Conservation (phyloP, 2,797 vertebrate genomes). For the Toxotes lorentzi region DNA sequence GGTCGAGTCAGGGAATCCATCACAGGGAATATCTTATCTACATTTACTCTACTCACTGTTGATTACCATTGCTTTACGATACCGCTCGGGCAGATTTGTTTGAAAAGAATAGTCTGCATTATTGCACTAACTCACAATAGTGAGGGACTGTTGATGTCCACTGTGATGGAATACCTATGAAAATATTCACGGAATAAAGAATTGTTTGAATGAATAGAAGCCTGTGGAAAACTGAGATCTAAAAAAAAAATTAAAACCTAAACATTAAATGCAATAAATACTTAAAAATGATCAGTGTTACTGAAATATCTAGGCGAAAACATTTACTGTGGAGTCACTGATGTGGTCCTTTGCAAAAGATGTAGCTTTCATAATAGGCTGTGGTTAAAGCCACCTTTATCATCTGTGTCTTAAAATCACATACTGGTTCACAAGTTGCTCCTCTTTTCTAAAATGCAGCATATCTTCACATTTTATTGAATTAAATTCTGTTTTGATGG, state of each 20-base stretch:
- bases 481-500: not conserved
- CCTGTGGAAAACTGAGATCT: not conserved
- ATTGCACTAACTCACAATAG: not conserved
- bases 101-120: not conserved
- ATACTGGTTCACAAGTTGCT: not conserved
- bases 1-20: not conserved
- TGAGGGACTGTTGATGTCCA: not conserved
- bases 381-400: not conserved
- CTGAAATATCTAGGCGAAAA: not conserved
- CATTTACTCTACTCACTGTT: not conserved
- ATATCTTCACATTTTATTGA: conserved; percentile 1
- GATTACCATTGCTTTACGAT: not conserved
- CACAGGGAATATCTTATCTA: not conserved
- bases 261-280: not conserved
- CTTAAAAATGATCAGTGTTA: not conserved
- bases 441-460: not conserved
- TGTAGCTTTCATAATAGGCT: not conserved
- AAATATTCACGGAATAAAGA: not conserved
- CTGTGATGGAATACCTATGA: not conserved
- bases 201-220: not conserved
- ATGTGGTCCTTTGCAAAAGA: no score
- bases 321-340: not conserved
- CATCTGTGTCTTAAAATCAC: not conserved
- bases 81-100: not conserved
- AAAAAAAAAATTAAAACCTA: not conserved